phyloP scores from a whole-genome alignment of 2,888 invertebrate genomes.

The Clivina fossor region DNA sequence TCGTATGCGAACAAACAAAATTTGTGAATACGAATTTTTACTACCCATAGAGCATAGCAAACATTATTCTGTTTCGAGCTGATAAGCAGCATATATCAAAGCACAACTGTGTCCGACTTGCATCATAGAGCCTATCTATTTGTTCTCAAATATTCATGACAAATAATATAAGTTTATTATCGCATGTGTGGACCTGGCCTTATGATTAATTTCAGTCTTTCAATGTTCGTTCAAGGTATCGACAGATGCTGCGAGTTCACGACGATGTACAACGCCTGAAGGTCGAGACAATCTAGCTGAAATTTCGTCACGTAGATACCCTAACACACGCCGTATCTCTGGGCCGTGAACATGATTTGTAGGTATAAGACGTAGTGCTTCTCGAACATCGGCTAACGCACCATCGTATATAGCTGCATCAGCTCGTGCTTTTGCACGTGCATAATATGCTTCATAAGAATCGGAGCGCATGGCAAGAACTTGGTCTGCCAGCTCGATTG shows the following conservation, averaged over 20 bases:
- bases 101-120: not conserved
- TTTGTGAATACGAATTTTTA: no score
- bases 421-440: conserved; percentile 82
- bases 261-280: conserved; percentile 42
- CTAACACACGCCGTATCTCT: conserved; percentile 75
- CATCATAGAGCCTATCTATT: no score
- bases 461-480: conserved; percentile 81
- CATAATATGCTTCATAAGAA: conserved; percentile 92
- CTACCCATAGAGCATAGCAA: not conserved
- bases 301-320: conserved; percentile 74
- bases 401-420: conserved; percentile 72
- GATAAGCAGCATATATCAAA: not conserved
- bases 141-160: no score
- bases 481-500: conserved; percentile 84
- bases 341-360: conserved; percentile 59
- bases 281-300: conserved; percentile 54
- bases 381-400: conserved; percentile 79
- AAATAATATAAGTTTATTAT: not conserved
- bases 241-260: conserved; percentile 50
- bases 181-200: conserved; percentile 1
- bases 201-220: no score
- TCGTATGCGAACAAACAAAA: no score
- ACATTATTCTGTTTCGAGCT: not conserved
- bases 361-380: conserved; percentile 75
- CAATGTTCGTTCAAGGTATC: conserved; percentile 49